Base-by-base conservation (phyloP, 2,888 invertebrate genomes). In the Nomada flava region DNA sequence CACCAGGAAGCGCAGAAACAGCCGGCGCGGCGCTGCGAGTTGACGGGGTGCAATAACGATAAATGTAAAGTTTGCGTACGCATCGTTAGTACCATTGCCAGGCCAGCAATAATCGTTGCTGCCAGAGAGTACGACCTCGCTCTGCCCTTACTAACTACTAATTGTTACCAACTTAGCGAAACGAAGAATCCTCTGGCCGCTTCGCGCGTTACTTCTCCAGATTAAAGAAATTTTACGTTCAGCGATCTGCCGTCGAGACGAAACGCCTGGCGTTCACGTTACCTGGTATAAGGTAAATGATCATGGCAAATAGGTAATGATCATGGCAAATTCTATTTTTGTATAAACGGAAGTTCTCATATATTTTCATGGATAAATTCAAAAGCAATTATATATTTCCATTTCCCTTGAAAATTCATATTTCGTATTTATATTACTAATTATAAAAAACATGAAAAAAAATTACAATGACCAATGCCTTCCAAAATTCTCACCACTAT, bases 51-150 rank as follows among this genome's bases (percentile, higher is more conserved):
- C 88, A 89, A 90, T 91, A 92, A 91, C 91, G 89, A 91, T 91
- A 90, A 91, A 90, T 89, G 89, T 90, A 90, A 89, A 91, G 91
- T 90, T 90, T 84, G 88, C 87, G 89, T 91, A 91, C 88, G 90
- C 88, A 85, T 91, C 91, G 91, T 92, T 92, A 90, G 90, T 89
- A 88, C 86, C 88, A 89, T 89, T 90, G 89, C 89, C 84, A 82
- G 84, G 71, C 77, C 82, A 62, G 89, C 88, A 89, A 89, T 89
- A 89, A 90, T 85, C 89, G 85, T 89, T 87, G 87, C 77, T 88
- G 89, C 83, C 79, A 87, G 86, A 86, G 86, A 88, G 70, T 70
- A 83, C 83, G 73, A 77, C 53, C 71, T 67, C 75, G 84, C 83
- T 74, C 65, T 57, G 77, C 80, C 83, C 75, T 82, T 76, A 77